These are phyloP conservation scores for Tethea ocularis DNA, from an alignment of 2,888 invertebrate species.

Conservation along the genomic window DNA sequence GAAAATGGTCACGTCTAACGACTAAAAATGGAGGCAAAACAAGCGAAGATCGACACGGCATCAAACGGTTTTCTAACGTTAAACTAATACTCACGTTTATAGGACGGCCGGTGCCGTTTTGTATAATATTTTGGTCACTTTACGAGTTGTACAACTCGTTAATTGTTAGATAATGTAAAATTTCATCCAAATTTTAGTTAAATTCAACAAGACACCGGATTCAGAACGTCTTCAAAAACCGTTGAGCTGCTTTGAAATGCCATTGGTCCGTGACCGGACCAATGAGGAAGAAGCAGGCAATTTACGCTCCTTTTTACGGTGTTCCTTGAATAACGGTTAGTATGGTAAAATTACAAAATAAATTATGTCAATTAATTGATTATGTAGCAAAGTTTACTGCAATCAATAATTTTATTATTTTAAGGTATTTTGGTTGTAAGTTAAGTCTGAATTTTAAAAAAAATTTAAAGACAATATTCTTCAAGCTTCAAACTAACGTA, in stretches of 20 bases:
- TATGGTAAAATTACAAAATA: neutral
- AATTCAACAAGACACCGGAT: slow-evolving; percentile 71
- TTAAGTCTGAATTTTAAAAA: neutral
- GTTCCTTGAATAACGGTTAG: neutral
- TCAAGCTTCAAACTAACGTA: neutral
- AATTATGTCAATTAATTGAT: neutral
- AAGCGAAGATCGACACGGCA: slow-evolving; percentile 72
- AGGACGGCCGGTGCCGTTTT: slow-evolving; percentile 68
- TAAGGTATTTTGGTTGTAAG: neutral
- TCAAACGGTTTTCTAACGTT: slow-evolving; percentile 51
- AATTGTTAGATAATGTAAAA: slow-evolving; percentile 47
- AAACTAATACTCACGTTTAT: slow-evolving; percentile 61
- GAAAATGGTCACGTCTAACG: slow-evolving; percentile 63
- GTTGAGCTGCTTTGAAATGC: slow-evolving; percentile 65
- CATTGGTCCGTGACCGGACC: slow-evolving; percentile 58
- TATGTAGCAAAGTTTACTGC: too few species aligned
- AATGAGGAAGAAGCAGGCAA: slow-evolving; percentile 44
- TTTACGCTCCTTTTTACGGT: slow-evolving; percentile 44
- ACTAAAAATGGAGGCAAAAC: slow-evolving; percentile 81
- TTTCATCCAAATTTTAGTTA: slow-evolving; percentile 57
- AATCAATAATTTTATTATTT: too few species aligned
- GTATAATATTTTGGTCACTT: slow-evolving; percentile 45
- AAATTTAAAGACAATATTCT: neutral
- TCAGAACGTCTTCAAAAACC: slow-evolving; percentile 74
- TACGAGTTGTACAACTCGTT: slow-evolving; percentile 49